Base-by-base conservation (phyloP, 2,797 vertebrate genomes). In the Mionectes olivaceus region DNA sequence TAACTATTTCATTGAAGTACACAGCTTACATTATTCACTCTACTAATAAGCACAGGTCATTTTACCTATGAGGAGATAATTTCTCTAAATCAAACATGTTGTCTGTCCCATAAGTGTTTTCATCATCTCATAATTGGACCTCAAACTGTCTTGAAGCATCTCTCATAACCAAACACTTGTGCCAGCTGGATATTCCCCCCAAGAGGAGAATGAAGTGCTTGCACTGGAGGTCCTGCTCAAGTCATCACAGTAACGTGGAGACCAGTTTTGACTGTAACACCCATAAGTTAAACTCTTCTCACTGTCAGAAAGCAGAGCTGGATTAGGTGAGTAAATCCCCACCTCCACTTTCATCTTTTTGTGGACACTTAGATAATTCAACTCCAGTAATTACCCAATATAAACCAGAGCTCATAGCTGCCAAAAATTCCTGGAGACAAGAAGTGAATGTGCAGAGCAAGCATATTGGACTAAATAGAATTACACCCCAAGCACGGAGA, bases 361-460 rank as follows among this genome's bases (percentile, higher is more conserved):
- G 49, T 84, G 91, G 89, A 83, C 70, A 70, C 59, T 87, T 83
- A 94, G 82, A 70, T 94, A 91, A 94, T 82, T 94, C 49, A 14
- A 5, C 69, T 79, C 23, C n/a, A 68, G 69, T 78, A 88, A 93
- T 96, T 91, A 77, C 56, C 35, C 56, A 83, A 8, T 60, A 57
- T 44, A 93, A 96, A 94, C 87, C 77, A 55, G 80, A 96, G n/a
- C 35, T 82, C 64, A 50, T 28, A 82, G 79, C 28, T 92, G 94
- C 87, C 87, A 96, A 92, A 91, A 86, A 91, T 82, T 95, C 76
- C 63, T 91, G 82, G 86, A 81, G 75, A 93, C 63, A 71, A 70
- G 77, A 85, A 73, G 11, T 60, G 80, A 96, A 96, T 90, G 37
- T 92, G 73, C 83, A 94, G 52, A 83, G 41, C 61, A 93, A 90